Percentiles rank a stretch among this genome's conserved stretches.
phyloP scores from a whole-genome alignment of 2,113 vertebrate genomes.

The Sclerurus mexicanus region DNA sequence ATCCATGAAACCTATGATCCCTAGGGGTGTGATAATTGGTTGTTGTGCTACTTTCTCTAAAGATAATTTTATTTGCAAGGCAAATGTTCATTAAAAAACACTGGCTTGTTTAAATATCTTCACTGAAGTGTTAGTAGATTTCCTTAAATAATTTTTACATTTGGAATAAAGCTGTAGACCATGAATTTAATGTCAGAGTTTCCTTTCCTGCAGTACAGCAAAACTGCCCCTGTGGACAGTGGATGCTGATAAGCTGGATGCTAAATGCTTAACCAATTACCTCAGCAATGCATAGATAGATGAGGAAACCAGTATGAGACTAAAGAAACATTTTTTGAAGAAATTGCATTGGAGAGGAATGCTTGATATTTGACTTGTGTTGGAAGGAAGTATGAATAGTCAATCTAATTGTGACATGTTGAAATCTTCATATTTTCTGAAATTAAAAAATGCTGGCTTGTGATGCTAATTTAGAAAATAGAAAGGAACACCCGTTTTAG shows the following conservation, averaged over 20 bases:
- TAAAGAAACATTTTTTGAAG: background rate
- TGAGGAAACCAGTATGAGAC: background rate
- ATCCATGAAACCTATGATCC: background rate
- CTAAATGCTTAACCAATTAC: background rate
- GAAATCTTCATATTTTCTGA: background rate
- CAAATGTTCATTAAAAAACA: background rate
- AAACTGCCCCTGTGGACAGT: background rate
- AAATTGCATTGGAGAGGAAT: background rate
- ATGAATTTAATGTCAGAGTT: background rate
- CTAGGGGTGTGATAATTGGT: background rate
- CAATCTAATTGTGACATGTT: rapidly evolving
- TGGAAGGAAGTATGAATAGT: background rate
- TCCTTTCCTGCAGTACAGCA: background rate
- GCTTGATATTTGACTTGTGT: background rate
- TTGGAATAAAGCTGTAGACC: background rate
- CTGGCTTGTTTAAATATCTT: background rate
- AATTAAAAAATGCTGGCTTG: background rate
- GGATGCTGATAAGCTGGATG: background rate
- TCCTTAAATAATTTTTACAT: background rate
- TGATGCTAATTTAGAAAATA: background rate
- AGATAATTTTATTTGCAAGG: background rate
- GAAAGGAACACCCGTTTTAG: background rate
- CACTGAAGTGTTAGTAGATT: background rate
- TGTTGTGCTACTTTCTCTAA: background rate
- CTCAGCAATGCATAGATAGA: background rate